A percentile compares a stretch with the other conserved stretches of the same genome.
Conservation (phyloP, 2,888 invertebrate genomes). For the Boloria selene region DNA sequence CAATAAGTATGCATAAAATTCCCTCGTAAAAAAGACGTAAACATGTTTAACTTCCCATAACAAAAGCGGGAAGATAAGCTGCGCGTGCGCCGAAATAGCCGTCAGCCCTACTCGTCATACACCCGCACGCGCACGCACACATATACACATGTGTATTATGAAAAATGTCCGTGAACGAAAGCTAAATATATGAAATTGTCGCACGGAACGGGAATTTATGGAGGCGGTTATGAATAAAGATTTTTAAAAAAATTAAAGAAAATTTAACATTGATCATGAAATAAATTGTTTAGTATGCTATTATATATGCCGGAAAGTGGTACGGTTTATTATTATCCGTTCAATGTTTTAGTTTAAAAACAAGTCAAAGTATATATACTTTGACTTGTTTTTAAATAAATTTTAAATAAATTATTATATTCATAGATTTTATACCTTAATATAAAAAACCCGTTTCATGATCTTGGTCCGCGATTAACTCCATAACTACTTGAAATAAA, state of each 20-base stretch:
- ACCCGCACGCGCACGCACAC: slow-evolving; percentile 14
- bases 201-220: slow-evolving; percentile 41
- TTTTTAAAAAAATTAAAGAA: slow-evolving; percentile 32
- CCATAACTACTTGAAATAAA: too few relatives aligned
- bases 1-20: background rate
- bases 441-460: too few relatives aligned
- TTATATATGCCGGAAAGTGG: background rate
- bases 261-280: slow-evolving; percentile 13
- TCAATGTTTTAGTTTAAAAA: background rate
- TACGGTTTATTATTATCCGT: background rate
- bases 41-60: slow-evolving; percentile 22
- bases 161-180: slow-evolving; percentile 40
- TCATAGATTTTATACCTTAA: too few relatives aligned
- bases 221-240: slow-evolving; percentile 47
- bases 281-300: slow-evolving; percentile 16
- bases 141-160: background rate
- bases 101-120: slow-evolving; percentile 57
- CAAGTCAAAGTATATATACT: too few relatives aligned
- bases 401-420: background rate
- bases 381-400: background rate
- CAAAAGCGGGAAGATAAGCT: slow-evolving; percentile 64
- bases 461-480: too few relatives aligned
- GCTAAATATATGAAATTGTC: slow-evolving; percentile 53
- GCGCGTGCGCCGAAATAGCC: slow-evolving; percentile 51
- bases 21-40: slow-evolving; percentile 23